Percentiles rank a stretch among this genome's conserved stretches.
phyloP scores from a whole-genome alignment of 2,888 invertebrate species.

The Venusia cambrica region DNA sequence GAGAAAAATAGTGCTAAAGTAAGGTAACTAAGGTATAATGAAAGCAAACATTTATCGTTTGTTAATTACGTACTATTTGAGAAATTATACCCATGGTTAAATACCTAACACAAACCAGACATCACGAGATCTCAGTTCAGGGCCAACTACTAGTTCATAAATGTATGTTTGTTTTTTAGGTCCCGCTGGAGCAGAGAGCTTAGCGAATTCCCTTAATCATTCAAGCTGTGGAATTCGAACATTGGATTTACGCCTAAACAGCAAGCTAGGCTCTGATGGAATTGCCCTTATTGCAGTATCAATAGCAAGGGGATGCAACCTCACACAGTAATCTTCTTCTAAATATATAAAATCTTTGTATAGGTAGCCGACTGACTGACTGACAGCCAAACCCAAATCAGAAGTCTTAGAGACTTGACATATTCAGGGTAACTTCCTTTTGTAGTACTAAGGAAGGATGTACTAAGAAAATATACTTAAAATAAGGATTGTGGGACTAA shows the following conservation, averaged over 20 bases:
- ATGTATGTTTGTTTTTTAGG: constrained; percentile 42
- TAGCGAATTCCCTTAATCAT: constrained; percentile 66
- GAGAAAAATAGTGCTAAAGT: too few species aligned
- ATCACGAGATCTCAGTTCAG: constrained; percentile 80
- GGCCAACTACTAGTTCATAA: constrained; percentile 12
- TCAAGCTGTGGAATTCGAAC: constrained; percentile 57
- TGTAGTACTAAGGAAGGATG: too few species aligned
- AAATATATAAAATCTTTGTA: too few species aligned
- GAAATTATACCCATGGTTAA: constrained; percentile 76
- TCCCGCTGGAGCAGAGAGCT: constrained; percentile 59
- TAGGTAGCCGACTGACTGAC: too few species aligned
- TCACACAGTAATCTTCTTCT: constrained; percentile 52
- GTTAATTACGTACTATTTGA: too few species aligned
- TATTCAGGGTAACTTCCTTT: too few species aligned
- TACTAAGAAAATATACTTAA: too few species aligned
- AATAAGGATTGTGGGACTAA: too few species aligned
- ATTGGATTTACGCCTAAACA: constrained; percentile 68
- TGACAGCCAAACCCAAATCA: too few species aligned
- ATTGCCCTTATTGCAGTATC: constrained; percentile 69
- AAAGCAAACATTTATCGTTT: too few species aligned
- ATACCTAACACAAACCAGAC: constrained; percentile 63
- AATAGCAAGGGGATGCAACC: constrained; percentile 71
- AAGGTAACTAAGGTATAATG: too few species aligned
- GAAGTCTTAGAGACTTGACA: too few species aligned
- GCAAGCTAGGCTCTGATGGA: constrained; percentile 67